Percentiles rank a stretch among this genome's conserved stretches.
phyloP scores from a whole-genome alignment of 2,888 invertebrate genomes.

The Pediacus dermestoides region DNA sequence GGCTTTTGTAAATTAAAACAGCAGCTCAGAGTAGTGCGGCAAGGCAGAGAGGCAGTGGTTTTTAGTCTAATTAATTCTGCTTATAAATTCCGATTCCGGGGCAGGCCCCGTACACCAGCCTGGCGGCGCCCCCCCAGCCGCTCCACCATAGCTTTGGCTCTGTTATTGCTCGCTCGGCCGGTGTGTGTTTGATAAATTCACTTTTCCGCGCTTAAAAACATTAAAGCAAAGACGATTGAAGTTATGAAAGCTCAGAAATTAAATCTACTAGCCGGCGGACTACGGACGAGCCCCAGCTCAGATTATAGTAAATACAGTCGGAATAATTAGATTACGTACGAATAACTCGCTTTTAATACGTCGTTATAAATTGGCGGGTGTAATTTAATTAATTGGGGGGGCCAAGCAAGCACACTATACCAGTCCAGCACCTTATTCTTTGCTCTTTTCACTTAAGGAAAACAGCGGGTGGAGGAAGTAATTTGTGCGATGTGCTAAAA shows the following conservation, averaged over 20 bases:
- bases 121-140: conserved; percentile 22
- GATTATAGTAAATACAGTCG: conserved; percentile 48
- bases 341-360: conserved; percentile 49
- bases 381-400: conserved; percentile 37
- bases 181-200: conserved; percentile 52
- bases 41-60: conserved; percentile 51
- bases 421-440: too few relatives aligned
- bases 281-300: conserved; percentile 27
- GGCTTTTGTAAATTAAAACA: conserved; percentile 56
- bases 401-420: too few relatives aligned
- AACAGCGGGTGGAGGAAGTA: conserved; percentile 13
- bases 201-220: conserved; percentile 50
- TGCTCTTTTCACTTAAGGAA: too few relatives aligned
- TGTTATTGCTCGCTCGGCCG: conserved; percentile 50
- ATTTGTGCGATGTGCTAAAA: conserved; percentile 16
- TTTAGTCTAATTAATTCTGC: conserved; percentile 56
- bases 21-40: conserved; percentile 46
- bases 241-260: conserved; percentile 52
- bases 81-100: conserved; percentile 54
- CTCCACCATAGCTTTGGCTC: conserved; percentile 14
- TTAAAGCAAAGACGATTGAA: conserved; percentile 51
- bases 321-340: conserved; percentile 50
- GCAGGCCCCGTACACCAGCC: conserved; percentile 24
- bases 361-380: conserved; percentile 44
- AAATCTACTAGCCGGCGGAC: conserved; percentile 44